Evolutionary conservation across 2,888 invertebrate genomes (phyloP), one percentile per base, ranked within the genome.

Genomic region (Cantharis lateralis): DNA sequence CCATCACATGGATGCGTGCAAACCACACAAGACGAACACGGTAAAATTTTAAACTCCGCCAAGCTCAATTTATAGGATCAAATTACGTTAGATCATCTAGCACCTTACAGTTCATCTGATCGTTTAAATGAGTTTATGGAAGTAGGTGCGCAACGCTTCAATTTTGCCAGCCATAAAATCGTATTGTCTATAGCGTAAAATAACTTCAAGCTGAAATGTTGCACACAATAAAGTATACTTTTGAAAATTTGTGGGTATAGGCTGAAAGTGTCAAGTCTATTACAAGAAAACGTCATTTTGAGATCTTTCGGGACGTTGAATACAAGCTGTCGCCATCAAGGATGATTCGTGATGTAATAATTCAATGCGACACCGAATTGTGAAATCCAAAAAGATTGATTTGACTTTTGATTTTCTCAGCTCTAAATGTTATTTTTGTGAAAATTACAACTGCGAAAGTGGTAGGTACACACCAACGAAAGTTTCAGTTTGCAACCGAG

Each of bases 1-100:
- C 79, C 74, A 76, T 80, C 77, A 76, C 62, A 75, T 75, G 61
- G 72, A 64, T 62, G 76, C 70, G 71, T 75, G 15, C 63, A 62
- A 75, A 71, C 68, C 61, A 70, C 62, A 70, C 64, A 64, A 69
- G 70, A 64, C 16, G 76, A 70, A 28, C 72, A 76, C 72, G 76
- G 70, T 76, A 72, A 76, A 72, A 76, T 72, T 76, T 69, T 72
- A 73, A 76, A 76, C 73, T 76, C 73, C 72, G 9, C 7, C 48
- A 48, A 7, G n/a, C n/a, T 48, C 48, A 48, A 48, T 48, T 48
- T 48, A n/a, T 48, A n/a, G 48, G 48, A n/a, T 48, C 13, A 48
- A 48, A 48, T 48, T 48, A 48, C 48, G 7, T 48, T n/a, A 13
- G 13, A 32, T 32, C 32, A 13, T 32, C 13, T 5, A 48, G 48